phyloP scores from a whole-genome alignment of 2,113 vertebrate genomes.

The Columbina picui region DNA sequence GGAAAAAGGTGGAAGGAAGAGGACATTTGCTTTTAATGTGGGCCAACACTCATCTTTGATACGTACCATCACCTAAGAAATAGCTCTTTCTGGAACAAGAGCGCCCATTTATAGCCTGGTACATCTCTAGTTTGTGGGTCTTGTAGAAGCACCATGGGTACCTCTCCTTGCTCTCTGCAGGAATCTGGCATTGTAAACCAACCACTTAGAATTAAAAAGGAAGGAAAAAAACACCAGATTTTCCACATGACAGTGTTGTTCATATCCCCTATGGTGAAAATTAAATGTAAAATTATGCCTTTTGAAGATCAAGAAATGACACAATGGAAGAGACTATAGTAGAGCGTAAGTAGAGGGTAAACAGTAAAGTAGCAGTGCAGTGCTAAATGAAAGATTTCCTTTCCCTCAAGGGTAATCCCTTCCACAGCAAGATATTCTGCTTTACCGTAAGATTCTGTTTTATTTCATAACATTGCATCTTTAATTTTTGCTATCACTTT shows the following conservation, averaged over 20 bases:
- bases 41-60: background rate
- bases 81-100: background rate
- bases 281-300: background rate
- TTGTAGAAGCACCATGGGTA: fast-evolving
- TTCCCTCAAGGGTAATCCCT: background rate
- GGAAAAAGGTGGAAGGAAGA: background rate
- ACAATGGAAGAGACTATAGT: background rate
- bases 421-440: background rate
- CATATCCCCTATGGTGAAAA: background rate
- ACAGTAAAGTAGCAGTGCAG: background rate
- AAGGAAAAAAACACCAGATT: background rate
- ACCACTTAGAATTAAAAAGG: background rate
- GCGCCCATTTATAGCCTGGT: background rate
- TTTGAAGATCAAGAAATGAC: background rate
- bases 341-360: background rate
- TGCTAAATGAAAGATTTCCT: background rate
- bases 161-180: background rate
- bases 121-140: background rate
- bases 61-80: background rate
- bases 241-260: background rate
- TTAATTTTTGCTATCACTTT: background rate
- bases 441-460: background rate
- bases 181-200: background rate
- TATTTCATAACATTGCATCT: background rate
- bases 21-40: background rate